Base-by-base conservation (phyloP, 1,140 invertebrate genomes). In the Drosophila parvula region DNA sequence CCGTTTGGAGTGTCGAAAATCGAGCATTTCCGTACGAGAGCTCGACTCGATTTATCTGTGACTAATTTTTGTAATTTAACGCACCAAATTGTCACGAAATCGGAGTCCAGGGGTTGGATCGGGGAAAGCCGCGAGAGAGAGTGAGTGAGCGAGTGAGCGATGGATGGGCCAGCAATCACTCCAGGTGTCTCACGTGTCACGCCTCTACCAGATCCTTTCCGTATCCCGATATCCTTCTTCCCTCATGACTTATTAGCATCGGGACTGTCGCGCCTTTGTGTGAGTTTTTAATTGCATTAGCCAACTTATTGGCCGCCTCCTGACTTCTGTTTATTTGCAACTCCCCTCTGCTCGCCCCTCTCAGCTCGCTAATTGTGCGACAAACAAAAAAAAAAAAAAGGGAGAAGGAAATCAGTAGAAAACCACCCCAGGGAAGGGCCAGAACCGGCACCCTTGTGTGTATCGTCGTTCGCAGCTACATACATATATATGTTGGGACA, bases 111-210 rank as follows among this genome's bases (percentile, higher is more conserved):
- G 34, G 18, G 18, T 30, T 30, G 34, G 61, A 64, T 53, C 47
- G 27, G 44, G 14, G 8, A 41, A 45, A 27, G 30, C 14, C n/a
- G n/a, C n/a, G n/a, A 48, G n/a, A 30, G 53, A 34, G 11, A 43
- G 36, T 27, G 45, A 22, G 22, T 22, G 22, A 22, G 22, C 22
- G 22, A 22, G 22, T 22, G 22, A 22, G 12, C 14, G 38, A n/a
- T 36, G 34, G 34, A 50, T 51, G 48, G 65, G 53, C 78, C 63
- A 83, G 77, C 75, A 91, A 83, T 91, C 90, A 90, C 83, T 91
- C 90, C 90, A 91, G 90, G 90, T 91, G 90, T 91, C 81, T 91
- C 79, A 86, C 75, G 83, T 80, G 90, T 91, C 90, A 91, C 90
- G 90, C 90, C 90, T 78, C 73, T 80, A 63, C 69, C 53, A 62